Percentiles rank a stretch among this genome's conserved stretches.
These are phyloP conservation scores for Hydractinia echinata DNA, from an alignment of 30 jellyfish, hydroid and myxozoan genomes.

Conservation along the genomic window DNA sequence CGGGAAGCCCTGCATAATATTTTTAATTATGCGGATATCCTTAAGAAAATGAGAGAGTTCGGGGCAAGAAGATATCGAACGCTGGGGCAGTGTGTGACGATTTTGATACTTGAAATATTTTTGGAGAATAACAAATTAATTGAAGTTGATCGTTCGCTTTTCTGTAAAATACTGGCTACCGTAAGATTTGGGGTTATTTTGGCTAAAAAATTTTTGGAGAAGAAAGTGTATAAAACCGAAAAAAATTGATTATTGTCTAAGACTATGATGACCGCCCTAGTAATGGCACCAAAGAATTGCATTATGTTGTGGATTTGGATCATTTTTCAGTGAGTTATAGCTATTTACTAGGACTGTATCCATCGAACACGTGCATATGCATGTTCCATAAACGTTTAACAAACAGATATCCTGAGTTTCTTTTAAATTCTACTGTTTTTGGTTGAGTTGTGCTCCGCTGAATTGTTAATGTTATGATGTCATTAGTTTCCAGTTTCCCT, in stretches of 20 bases:
- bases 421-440: neutral
- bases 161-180: neutral
- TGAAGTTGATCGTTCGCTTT: neutral
- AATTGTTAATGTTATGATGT: slow-evolving; percentile 27
- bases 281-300: neutral
- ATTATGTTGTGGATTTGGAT: neutral
- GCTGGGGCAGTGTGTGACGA: slow-evolving; percentile 13
- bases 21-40: slow-evolving; percentile 26
- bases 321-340: neutral
- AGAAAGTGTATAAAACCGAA: neutral
- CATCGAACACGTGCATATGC: slow-evolving; percentile 5
- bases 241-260: neutral
- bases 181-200: neutral
- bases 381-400: neutral
- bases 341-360: neutral
- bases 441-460: slow-evolving; percentile 20
- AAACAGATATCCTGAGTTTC: slow-evolving; percentile 13
- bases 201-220: neutral
- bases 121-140: neutral
- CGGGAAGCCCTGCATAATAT: slow-evolving; percentile 2
- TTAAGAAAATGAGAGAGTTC: slow-evolving; percentile 5
- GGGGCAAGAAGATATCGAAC: slow-evolving; percentile 23
- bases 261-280: neutral
- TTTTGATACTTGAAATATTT: neutral
- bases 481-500: slow-evolving; percentile 23